Conservation (phyloP, 2,888 invertebrate species). For the Tribolium freemani region DNA sequence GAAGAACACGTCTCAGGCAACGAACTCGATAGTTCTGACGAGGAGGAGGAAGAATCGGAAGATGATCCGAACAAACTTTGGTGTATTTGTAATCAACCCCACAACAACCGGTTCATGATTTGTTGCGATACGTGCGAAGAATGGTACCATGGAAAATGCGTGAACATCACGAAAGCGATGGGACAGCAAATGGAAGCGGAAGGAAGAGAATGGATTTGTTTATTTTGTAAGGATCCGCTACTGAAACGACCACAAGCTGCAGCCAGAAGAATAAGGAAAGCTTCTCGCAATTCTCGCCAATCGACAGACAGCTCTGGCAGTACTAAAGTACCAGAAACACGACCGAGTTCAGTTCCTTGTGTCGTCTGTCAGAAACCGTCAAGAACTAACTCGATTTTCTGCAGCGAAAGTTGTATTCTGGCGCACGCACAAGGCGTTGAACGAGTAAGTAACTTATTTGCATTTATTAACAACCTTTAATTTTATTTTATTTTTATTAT, state of each 20-base stretch:
- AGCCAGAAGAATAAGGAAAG: conserved; percentile 64
- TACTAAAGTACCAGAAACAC: conserved; percentile 43
- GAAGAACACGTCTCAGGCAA: conserved; percentile 66
- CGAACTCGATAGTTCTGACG: conserved; percentile 64
- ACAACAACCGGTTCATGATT: conserved; percentile 97
- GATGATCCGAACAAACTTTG: conserved; percentile 94
- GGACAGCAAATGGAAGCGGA: conserved; percentile 93
- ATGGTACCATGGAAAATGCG: conserved; percentile 99
- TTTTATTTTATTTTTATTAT: no score
- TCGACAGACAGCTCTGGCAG: conserved; percentile 62
- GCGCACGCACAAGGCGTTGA: conserved; percentile 84
- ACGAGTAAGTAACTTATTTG: conserved; percentile 57
- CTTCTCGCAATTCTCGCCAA: conserved; percentile 61
- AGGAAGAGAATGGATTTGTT: conserved; percentile 91
- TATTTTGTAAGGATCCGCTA: conserved; percentile 78
- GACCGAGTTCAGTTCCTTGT: conserved; percentile 68
- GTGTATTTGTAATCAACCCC: conserved; percentile 96
- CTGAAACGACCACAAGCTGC: conserved; percentile 65
- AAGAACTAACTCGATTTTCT: conserved; percentile 88
- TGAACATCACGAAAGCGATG: conserved; percentile 91
- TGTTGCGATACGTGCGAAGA: conserved; percentile 96
- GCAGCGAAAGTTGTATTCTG: conserved; percentile 89
- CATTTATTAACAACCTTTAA: no score
- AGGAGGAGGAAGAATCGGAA: conserved; percentile 82
- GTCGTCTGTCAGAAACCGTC: conserved; percentile 84